phyloP scores from a whole-genome alignment of 2,797 vertebrate species.

The Orestias chungarensis region DNA sequence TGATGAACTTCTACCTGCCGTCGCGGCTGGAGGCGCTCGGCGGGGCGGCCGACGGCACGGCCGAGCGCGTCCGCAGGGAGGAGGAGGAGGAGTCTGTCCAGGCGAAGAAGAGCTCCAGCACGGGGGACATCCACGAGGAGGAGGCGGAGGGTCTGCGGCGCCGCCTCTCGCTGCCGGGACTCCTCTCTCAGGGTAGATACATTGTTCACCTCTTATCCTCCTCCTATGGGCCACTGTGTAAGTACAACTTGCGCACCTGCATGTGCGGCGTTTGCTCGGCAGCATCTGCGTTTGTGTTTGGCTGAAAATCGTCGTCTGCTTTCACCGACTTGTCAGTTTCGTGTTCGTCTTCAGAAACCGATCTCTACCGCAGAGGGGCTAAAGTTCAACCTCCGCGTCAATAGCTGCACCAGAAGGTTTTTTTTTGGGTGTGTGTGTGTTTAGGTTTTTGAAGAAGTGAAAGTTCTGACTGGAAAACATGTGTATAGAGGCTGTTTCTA shows the following conservation, averaged over 20 bases:
- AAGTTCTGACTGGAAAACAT: background rate
- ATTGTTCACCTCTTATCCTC: constrained; percentile 79
- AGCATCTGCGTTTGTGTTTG: background rate
- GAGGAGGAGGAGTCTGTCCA: constrained; percentile 88
- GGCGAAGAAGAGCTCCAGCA: constrained; percentile 96
- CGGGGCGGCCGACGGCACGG: constrained; percentile 40
- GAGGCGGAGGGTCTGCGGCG: constrained; percentile 88
- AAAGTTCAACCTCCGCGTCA: constrained; percentile 7
- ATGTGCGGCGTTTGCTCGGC: background rate
- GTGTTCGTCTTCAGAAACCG: background rate
- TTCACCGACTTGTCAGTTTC: background rate
- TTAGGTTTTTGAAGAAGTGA: too few relatives aligned
- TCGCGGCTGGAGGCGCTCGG: constrained; percentile 43
- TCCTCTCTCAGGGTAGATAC: constrained; percentile 95
- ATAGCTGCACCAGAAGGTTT: too few relatives aligned
- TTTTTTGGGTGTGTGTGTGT: too few relatives aligned
- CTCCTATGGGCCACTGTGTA: constrained; percentile 70
- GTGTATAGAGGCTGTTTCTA: background rate
- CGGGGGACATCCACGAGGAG: constrained; percentile 94
- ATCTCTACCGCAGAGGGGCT: background rate
- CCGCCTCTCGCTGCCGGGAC: constrained; percentile 93
- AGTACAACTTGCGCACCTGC: constrained; percentile 56
- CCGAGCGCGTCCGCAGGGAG: constrained; percentile 83
- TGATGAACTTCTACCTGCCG: constrained; percentile 92
- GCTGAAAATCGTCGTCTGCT: background rate